Evolutionary conservation across 2,888 invertebrate genomes (phyloP).

Genomic region (Eupeodes latifasciatus): DNA sequence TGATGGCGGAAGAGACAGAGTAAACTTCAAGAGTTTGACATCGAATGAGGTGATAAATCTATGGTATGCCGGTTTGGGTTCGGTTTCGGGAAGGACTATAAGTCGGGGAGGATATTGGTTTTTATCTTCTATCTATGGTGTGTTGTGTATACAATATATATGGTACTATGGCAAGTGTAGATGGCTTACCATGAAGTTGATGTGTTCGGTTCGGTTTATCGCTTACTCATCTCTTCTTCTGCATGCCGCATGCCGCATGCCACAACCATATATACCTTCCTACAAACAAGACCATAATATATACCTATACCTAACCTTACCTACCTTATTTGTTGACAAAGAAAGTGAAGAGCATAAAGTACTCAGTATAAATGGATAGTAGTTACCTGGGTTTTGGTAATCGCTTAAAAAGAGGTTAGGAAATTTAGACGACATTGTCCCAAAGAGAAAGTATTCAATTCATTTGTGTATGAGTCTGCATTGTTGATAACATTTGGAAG

Average conservation of each 20-base stretch:
- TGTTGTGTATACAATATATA: neutral
- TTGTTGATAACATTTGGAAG: neutral
- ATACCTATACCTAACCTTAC: neutral
- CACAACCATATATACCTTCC: neutral
- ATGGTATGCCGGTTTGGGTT: slow-evolving; percentile 29
- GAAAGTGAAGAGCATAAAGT: slow-evolving; percentile 33
- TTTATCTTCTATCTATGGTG: slow-evolving; percentile 35
- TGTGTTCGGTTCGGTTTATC: slow-evolving; percentile 71
- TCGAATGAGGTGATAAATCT: slow-evolving; percentile 74
- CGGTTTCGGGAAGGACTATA: slow-evolving; percentile 18
- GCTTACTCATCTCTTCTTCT: slow-evolving; percentile 52
- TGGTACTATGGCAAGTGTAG: neutral
- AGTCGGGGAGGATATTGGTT: slow-evolving; percentile 58
- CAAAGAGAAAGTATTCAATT: slow-evolving; percentile 18
- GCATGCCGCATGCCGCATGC: too few species aligned
- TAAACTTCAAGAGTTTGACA: slow-evolving; percentile 67
- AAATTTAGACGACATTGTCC: slow-evolving; percentile 22
- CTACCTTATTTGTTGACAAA: slow-evolving; percentile 35
- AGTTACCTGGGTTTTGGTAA: slow-evolving; percentile 60
- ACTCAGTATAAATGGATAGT: slow-evolving; percentile 35
- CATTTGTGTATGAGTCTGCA: neutral
- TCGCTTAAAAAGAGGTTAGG: slow-evolving; percentile 53
- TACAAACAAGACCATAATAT: neutral
- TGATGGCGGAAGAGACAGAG: slow-evolving; percentile 6
- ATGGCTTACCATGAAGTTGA: slow-evolving; percentile 64